phyloP scores from a whole-genome alignment of 2,113 vertebrate species.

The Chloroceryle aenea region DNA sequence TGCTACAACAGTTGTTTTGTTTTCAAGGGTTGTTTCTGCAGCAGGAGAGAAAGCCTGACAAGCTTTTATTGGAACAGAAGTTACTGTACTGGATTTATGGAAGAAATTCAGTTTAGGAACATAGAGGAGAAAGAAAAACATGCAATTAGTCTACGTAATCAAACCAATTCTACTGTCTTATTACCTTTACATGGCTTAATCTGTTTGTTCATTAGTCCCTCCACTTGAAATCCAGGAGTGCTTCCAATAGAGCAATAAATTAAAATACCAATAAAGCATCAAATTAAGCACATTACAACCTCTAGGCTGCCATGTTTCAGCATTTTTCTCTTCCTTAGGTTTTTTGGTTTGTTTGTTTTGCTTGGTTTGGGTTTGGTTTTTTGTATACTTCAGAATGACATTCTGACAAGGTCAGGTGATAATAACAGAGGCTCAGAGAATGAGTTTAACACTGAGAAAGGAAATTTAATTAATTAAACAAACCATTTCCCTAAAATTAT shows the following conservation, averaged over 20 bases:
- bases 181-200: background rate
- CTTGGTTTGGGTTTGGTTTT: background rate
- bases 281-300: background rate
- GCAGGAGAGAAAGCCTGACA: constrained; percentile 66
- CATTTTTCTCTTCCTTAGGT: background rate
- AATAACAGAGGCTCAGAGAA: background rate
- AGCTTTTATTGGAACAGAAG: constrained; percentile 72
- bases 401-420: background rate
- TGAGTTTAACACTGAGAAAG: background rate
- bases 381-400: background rate
- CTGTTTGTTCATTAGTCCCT: background rate
- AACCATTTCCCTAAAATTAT: background rate
- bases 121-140: background rate
- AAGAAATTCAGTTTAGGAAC: constrained; percentile 66
- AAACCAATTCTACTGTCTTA: background rate
- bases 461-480: background rate
- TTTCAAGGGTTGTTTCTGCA: constrained; percentile 55
- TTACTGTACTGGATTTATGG: constrained; percentile 69
- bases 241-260: background rate
- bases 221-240: background rate
- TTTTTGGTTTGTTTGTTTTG: background rate
- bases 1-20: constrained; percentile 32
- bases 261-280: background rate
- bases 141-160: background rate
- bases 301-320: background rate